Evolutionary conservation across 2,888 invertebrate species (phyloP).

Genomic region (Cotesia congregata): DNA sequence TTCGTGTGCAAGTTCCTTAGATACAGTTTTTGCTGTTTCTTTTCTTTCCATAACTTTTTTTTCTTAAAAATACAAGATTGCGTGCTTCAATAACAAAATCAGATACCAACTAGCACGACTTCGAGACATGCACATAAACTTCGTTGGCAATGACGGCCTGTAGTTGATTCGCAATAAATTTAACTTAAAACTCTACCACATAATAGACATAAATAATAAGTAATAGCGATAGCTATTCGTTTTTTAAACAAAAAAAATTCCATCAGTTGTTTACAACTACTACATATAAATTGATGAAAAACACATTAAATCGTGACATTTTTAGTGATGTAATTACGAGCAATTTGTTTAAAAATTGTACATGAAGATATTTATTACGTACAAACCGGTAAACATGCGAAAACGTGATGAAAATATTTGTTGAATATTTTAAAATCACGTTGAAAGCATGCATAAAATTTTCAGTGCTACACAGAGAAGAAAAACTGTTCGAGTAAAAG

Average conservation of each 20-base stretch:
- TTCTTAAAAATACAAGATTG: conserved; percentile 24
- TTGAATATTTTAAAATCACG: conserved; percentile 28
- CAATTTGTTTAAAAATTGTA: not conserved
- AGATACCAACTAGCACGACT: conserved; percentile 28
- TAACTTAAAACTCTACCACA: conserved; percentile 32
- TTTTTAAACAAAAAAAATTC: not conserved
- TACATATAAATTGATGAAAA: not conserved
- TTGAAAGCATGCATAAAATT: conserved; percentile 34
- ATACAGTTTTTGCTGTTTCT: conserved; percentile 1
- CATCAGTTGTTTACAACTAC: not conserved
- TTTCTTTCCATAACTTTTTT: conserved; percentile 3
- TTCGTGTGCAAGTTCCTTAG: conserved; percentile 12
- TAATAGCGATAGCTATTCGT: conserved; percentile 6
- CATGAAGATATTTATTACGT: not conserved
- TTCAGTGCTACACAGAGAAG: conserved; percentile 25
- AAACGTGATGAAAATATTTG: not conserved
- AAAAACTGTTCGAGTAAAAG: conserved; percentile 19
- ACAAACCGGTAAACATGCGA: conserved; percentile 14
- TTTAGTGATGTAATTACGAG: not conserved
- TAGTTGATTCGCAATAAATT: conserved; percentile 50
- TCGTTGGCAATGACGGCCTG: conserved; percentile 39
- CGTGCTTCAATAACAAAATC: conserved; percentile 32
- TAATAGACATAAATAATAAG: conserved; percentile 35
- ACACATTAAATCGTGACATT: not conserved
- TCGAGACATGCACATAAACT: conserved; percentile 39